A percentile compares a stretch with the other conserved stretches of the same genome.
Evolutionary conservation across 2,797 vertebrate genomes (phyloP).

Genomic region (Mormyrus hasselquistii): DNA sequence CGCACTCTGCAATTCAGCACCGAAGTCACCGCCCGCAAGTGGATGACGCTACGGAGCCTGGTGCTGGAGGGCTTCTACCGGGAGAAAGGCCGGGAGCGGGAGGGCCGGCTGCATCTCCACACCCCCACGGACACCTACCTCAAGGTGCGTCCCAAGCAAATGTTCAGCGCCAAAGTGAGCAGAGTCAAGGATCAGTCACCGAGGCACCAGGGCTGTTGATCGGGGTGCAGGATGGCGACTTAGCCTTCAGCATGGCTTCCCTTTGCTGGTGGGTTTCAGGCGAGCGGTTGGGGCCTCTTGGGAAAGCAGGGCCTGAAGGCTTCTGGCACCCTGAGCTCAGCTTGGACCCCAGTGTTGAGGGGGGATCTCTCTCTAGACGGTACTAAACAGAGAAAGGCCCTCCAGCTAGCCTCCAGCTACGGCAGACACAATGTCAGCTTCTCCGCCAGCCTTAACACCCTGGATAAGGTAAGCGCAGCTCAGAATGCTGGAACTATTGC

Average conservation of each 20-base stretch:
- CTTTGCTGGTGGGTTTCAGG: constrained; percentile 40
- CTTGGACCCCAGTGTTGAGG: constrained; percentile 65
- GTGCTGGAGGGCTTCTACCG: constrained; percentile 62
- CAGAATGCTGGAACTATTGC: not conserved
- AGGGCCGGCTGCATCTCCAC: constrained; percentile 65
- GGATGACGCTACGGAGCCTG: constrained; percentile 64
- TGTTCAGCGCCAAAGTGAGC: not conserved
- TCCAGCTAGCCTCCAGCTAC: constrained; percentile 63
- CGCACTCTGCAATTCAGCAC: constrained; percentile 57
- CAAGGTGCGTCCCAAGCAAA: constrained; percentile 49
- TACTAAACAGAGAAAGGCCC: constrained; percentile 51
- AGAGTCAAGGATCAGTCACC: not conserved
- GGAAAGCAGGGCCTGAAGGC: constrained; percentile 55
- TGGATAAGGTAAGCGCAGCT: constrained; percentile 52
- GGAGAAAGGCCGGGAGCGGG: constrained; percentile 56
- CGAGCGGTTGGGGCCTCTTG: constrained; percentile 44
- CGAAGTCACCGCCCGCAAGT: constrained; percentile 68
- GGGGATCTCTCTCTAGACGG: constrained; percentile 65
- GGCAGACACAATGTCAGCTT: constrained; percentile 65
- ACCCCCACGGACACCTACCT: constrained; percentile 65
- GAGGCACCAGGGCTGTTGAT: not conserved
- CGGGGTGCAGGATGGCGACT: not conserved
- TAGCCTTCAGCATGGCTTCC: not conserved
- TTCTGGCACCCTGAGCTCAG: constrained; percentile 57
- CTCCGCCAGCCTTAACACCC: constrained; percentile 52